Percentiles rank a stretch among this genome's conserved stretches.
Conservation (phyloP, 2,888 invertebrate species). For the Andrena chrysosceles region DNA sequence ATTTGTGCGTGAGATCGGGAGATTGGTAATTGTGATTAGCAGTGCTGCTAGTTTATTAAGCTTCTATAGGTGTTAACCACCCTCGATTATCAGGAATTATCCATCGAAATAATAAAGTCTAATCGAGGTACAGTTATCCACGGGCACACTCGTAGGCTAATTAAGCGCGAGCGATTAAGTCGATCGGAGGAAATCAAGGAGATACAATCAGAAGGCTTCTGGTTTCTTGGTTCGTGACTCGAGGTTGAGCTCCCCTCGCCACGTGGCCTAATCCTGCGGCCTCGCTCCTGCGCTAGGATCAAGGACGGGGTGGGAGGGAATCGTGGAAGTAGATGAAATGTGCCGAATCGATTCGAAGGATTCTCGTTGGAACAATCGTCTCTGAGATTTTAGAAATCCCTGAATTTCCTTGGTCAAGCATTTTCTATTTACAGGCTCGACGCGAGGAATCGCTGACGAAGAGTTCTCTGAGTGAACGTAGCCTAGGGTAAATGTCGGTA, state of each 20-base stretch:
- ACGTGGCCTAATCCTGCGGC: constrained; percentile 58
- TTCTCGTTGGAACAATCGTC: background rate
- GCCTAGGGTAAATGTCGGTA: too few species aligned
- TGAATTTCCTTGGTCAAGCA: too few species aligned
- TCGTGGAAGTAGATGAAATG: background rate
- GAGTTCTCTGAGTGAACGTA: too few species aligned
- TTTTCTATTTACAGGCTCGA: too few species aligned
- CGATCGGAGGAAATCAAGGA: constrained; percentile 47
- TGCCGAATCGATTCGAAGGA: constrained; percentile 8
- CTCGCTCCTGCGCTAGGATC: constrained; percentile 43
- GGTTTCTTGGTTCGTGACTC: constrained; percentile 66
- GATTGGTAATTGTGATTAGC: background rate
- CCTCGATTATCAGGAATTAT: constrained; percentile 16
- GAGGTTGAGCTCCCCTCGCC: constrained; percentile 47
- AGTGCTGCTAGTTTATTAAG: background rate
- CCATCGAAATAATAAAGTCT: constrained; percentile 3
- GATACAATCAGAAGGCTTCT: constrained; percentile 53
- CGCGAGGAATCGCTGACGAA: too few species aligned
- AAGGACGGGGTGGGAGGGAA: constrained; percentile 28
- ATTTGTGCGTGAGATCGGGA: background rate
- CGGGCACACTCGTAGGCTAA: constrained; percentile 27
- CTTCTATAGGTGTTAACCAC: background rate
- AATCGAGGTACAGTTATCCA: background rate
- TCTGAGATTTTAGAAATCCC: too few species aligned
- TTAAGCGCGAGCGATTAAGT: constrained; percentile 59